Evolutionary conservation across 2,888 invertebrate genomes (phyloP), one percentile per base, ranked within the genome.

Genomic region (Spicauda simplicius): DNA sequence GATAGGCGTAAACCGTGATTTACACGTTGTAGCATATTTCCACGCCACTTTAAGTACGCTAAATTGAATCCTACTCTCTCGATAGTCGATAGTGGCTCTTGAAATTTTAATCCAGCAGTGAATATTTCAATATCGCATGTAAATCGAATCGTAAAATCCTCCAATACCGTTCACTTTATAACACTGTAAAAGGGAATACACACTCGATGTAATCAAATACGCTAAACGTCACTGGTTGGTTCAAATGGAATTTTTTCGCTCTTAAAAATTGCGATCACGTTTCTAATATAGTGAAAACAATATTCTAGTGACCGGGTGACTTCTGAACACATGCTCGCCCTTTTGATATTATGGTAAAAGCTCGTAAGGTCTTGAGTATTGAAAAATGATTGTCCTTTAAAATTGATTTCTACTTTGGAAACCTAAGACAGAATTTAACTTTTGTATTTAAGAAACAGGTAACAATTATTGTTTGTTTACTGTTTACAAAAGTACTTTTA

Each of bases 211-310:
- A 91, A 92, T 91, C 91, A 92, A 92, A 91, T 90, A 88, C 81
- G 81, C 81, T 80, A 80, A 83, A 84, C 87, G 85, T 87, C 88
- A 87, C 87, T 80, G 76, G 77, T 82, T 73, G 80, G 83, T 85
- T 82, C 83, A 90, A 91, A 93, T 91, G 85, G 90, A 90, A 88
- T 93, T 92, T 93, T 91, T 92, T 91, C 85, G 84, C 88, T 85
- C 90, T 93, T 93, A 91, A 93, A 92, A 93, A 93, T 93, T 87
- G 91, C 93, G 91, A 88, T 87, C 93, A 93, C 93, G 93, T 93
- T 87, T 93, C 93, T 93, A 93, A 93, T 93, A 93, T 92, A 93
- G 93, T 93, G 93, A 93, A 93, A 93, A 93, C 93, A 93, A 93
- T 93, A 93, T 93, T 91, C 93, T 91, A 93, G 93, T 93, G 93